phyloP scores from a whole-genome alignment of 2,797 vertebrate genomes.

The Etheostoma perlongum region DNA sequence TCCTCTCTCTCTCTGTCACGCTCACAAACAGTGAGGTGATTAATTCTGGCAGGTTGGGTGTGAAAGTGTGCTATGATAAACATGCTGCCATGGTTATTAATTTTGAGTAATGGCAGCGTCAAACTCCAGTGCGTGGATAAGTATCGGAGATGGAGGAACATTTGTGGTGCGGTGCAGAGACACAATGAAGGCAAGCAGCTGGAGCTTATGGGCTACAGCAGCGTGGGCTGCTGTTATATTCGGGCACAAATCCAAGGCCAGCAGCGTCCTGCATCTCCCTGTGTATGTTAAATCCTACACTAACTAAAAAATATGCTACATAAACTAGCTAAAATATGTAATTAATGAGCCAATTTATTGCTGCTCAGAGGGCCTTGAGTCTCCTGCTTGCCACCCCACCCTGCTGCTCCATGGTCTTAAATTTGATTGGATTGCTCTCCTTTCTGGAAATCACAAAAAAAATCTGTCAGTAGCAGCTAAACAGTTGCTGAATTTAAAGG shows the following conservation, averaged over 20 bases:
- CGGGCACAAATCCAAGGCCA: slow-evolving; percentile 53
- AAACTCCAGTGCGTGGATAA: slow-evolving; percentile 87
- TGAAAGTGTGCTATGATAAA: slow-evolving; percentile 89
- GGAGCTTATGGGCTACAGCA: slow-evolving; percentile 65
- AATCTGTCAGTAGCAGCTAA: slow-evolving; percentile 18
- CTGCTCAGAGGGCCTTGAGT: background rate
- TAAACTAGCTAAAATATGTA: slow-evolving; percentile 19
- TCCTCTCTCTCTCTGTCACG: slow-evolving; percentile 42
- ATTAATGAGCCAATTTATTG: slow-evolving; percentile 7
- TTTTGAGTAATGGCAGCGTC: slow-evolving; percentile 87
- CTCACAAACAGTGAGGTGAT: slow-evolving; percentile 80
- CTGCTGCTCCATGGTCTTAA: slow-evolving; percentile 38
- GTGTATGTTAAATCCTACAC: slow-evolving; percentile 12
- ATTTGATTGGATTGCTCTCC: slow-evolving; percentile 53
- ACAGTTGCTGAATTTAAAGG: slow-evolving; percentile 49
- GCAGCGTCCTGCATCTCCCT: slow-evolving; percentile 30
- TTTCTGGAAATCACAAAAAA: slow-evolving; percentile 47
- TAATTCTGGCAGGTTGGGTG: slow-evolving; percentile 91
- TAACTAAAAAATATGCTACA: slow-evolving; percentile 19
- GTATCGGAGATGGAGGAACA: slow-evolving; percentile 79
- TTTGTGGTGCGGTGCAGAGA: slow-evolving; percentile 66
- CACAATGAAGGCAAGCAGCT: slow-evolving; percentile 77
- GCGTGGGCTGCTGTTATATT: slow-evolving; percentile 52
- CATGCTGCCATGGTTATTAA: slow-evolving; percentile 89
- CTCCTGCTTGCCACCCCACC: background rate